These are phyloP conservation scores for Chinchilla lanigera DNA, from an alignment of 2,113 vertebrate species.

Conservation along the genomic window DNA sequence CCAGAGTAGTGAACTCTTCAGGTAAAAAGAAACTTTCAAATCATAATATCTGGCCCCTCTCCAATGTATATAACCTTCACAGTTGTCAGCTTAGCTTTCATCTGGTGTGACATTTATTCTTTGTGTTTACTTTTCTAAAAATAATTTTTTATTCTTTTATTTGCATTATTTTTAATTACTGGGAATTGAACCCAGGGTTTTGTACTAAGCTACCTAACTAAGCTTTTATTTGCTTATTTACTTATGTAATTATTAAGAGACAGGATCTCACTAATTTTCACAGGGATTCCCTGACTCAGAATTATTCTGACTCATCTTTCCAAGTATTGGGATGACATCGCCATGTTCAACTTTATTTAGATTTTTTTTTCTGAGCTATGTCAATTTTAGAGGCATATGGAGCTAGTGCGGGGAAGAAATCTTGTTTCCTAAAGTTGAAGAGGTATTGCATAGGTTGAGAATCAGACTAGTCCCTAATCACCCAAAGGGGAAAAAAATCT, in stretches of 20 bases:
- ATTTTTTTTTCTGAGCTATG: neutral
- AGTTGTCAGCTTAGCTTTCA: neutral
- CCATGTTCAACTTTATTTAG: neutral
- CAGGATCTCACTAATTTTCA: neutral
- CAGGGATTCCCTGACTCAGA: neutral
- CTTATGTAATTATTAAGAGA: neutral
- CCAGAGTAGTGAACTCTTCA: neutral
- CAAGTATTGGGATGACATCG: neutral
- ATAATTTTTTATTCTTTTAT: neutral
- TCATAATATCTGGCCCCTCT: neutral
- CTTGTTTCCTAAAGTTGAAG: neutral
- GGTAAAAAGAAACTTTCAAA: constrained; percentile 35
- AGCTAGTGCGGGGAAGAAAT: neutral
- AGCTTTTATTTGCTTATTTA: neutral
- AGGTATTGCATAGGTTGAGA: constrained; percentile 18
- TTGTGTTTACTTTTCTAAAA: neutral
- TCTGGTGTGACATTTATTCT: neutral
- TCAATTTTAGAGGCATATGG: neutral
- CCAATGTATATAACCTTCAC: neutral
- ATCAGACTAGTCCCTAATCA: constrained; percentile 1
- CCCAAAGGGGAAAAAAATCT: constrained; percentile 66
- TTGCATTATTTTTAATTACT: neutral
- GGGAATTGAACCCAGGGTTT: neutral
- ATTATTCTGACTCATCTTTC: neutral
- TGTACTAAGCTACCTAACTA: neutral